Conservation (phyloP, 2,888 invertebrate species). For the Thera obeliscata region DNA sequence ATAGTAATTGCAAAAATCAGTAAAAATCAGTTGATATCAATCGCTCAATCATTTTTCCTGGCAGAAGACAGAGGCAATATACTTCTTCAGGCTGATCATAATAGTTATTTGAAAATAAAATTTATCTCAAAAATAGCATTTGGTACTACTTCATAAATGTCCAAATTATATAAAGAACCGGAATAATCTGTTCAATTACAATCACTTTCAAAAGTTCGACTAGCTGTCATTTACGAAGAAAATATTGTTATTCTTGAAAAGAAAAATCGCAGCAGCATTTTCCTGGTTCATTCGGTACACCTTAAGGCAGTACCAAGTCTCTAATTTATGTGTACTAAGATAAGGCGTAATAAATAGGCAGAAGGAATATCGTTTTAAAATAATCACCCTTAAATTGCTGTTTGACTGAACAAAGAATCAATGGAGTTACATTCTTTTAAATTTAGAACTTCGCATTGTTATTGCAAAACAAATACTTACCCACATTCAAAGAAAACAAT, state of each 20-base stretch:
- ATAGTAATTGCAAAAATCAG: no score
- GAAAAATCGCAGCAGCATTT: slow-evolving; percentile 30
- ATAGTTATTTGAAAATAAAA: no score
- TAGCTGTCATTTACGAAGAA: slow-evolving; percentile 22
- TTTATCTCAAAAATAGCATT: no score
- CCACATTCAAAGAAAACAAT: no score
- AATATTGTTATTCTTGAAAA: slow-evolving; percentile 22
- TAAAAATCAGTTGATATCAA: no score
- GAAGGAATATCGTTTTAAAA: slow-evolving; percentile 63
- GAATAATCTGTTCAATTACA: not conserved
- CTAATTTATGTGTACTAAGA: slow-evolving; percentile 63
- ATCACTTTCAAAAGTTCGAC: slow-evolving; percentile 12
- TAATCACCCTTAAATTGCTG: slow-evolving; percentile 61
- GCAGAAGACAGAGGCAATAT: no score
- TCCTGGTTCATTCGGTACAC: slow-evolving; percentile 32
- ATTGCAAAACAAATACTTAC: no score
- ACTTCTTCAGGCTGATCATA: no score
- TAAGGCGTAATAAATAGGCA: slow-evolving; percentile 65
- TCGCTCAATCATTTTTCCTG: no score
- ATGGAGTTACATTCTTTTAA: slow-evolving; percentile 27
- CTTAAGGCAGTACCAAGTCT: slow-evolving; percentile 47
- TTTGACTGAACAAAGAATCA: slow-evolving; percentile 43
- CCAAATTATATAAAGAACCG: no score
- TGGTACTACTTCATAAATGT: no score
- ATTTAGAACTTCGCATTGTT: no score